Base-by-base conservation (phyloP, 37 sponge, comb jelly and placozoan genomes). In the Amphimedon queenslandica region DNA sequence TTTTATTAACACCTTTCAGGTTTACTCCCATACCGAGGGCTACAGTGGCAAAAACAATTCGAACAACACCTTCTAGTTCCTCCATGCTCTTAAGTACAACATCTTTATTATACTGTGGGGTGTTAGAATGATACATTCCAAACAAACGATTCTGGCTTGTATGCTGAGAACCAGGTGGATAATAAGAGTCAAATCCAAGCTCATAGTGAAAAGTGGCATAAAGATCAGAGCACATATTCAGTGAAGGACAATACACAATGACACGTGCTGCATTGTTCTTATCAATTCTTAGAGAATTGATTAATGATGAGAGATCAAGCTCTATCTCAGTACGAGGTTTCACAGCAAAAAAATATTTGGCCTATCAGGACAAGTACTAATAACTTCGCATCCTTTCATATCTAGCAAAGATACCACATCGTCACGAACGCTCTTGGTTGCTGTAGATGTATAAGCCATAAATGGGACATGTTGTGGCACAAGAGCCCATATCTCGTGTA, bases 11-110 rank as follows among this genome's bases (percentile, higher is more conserved):
- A 55, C 58, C 66, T 37, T 18, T 8, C 8, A 80, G 34, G 51
- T 80, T 61, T 21, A 80, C 64, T 24, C 73, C 81, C 84, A 84
- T 77, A 35, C 78, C 84, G 1, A 84, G 66, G 27, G 84, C 84
- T 2, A 71, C 58, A 21, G 84, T 84, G 5, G 84, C 84, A 78
- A 84, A 84, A 25, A 84, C 79, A 4, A 84, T 79, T 76, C 82
- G 27, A 11, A 82, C 69, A 6, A 76, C 68, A 56, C 82, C 76
- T 75, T 76, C 69, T 53, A 58, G 36, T 20, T 75, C 25, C 4
- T 10, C 25, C 53, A 82, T 25, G 47, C 82, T 47, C 28, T 77
- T 38, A 29, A 82, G 29, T 11, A 82, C 42, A 0, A 53, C 68
- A 25, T 77, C 47, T 38, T 82, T 82, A 40, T 64, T 82, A 47